Evolutionary conservation across 2,113 vertebrate species (phyloP).

Genomic region (Phyllostomus discolor): DNA sequence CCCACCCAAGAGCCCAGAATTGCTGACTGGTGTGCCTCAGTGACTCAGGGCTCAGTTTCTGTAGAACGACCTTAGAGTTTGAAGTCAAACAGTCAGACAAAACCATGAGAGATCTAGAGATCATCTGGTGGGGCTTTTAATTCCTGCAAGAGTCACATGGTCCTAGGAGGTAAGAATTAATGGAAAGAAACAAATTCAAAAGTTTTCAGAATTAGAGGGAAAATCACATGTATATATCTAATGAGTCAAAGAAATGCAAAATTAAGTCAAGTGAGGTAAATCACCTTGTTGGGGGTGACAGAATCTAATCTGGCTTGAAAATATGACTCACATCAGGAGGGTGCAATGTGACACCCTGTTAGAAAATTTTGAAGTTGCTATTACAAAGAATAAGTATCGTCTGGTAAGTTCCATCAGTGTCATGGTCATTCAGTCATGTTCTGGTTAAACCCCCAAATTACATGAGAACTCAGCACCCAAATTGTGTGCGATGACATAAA

Average conservation of each 20-base stretch:
- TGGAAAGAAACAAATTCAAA: constrained; percentile 14
- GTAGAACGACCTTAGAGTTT: background rate
- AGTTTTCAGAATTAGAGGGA: background rate
- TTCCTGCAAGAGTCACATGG: background rate
- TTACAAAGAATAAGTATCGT: background rate
- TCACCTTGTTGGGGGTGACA: background rate
- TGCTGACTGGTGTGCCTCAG: background rate
- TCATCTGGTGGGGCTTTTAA: background rate
- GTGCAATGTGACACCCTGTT: background rate
- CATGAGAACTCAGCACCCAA: background rate
- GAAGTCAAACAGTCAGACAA: background rate
- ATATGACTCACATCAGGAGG: background rate
- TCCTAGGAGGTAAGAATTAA: constrained; percentile 1
- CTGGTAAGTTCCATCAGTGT: background rate
- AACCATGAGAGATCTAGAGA: background rate
- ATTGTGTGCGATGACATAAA: background rate
- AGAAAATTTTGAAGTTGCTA: background rate
- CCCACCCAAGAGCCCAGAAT: background rate
- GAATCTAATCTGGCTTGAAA: constrained; percentile 30
- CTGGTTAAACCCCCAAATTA: background rate
- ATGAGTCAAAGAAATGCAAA: background rate
- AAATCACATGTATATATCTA: background rate
- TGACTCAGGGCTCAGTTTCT: background rate
- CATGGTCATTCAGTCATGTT: background rate
- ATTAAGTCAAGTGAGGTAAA: constrained; percentile 21